These are phyloP conservation scores for Macrostomum lignano DNA, from an alignment of 1,140 invertebrate genomes.

Conservation along the genomic window DNA sequence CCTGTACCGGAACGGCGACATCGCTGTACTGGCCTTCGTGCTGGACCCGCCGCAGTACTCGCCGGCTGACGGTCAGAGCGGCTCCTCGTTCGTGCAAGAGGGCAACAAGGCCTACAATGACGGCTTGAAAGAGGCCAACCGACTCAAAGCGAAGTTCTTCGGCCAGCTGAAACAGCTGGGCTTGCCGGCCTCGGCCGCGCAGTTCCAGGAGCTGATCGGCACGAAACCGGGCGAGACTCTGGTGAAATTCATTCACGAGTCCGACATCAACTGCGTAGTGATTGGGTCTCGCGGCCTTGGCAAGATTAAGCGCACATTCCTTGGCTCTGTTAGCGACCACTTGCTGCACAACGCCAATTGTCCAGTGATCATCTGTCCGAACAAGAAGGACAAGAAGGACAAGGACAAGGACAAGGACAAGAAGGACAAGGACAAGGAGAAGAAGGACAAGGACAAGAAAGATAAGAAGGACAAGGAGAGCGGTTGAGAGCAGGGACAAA, in stretches of 20 bases:
- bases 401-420: neutral
- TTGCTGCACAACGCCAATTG: constrained; percentile 9
- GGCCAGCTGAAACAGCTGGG: neutral
- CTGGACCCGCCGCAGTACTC: no score
- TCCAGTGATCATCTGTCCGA: constrained; percentile 8
- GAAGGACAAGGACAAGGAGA: no score
- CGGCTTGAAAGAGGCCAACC: neutral
- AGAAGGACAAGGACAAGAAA: no score
- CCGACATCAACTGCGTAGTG: constrained; percentile 5
- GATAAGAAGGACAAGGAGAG: no score
- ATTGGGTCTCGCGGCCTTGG: constrained; percentile 9
- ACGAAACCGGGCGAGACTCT: constrained; percentile 1
- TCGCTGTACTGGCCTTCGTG: neutral
- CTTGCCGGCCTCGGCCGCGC: neutral
- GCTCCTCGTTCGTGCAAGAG: neutral
- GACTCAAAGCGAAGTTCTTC: neutral
- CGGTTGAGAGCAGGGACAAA: no score
- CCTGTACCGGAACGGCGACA: neutral
- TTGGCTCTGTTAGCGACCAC: constrained; percentile 10
- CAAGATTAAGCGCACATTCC: constrained; percentile 8
- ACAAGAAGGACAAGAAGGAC: neutral
- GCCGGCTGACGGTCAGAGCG: neutral
- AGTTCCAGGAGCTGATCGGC: neutral
- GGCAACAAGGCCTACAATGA: neutral
- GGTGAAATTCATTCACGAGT: neutral